Evolutionary conservation across 2,113 vertebrate genomes (phyloP).

Genomic region (Pogonocichla stellata): DNA sequence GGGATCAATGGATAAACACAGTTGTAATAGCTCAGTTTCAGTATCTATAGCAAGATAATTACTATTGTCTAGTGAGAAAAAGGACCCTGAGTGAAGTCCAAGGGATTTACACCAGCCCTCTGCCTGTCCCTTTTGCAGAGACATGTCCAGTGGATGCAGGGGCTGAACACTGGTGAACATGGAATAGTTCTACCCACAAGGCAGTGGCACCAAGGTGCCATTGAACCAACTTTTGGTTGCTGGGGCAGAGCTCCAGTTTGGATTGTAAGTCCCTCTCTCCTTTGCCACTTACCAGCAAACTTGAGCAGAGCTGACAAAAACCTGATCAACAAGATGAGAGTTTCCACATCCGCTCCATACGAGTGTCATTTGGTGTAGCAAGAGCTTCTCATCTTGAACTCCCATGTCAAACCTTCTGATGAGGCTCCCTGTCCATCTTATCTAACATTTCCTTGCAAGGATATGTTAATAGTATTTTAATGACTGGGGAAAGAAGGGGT

Average conservation of each 20-base stretch:
- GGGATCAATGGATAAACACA: background rate
- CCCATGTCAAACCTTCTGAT: background rate
- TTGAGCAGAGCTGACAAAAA: background rate
- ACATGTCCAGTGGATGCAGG: background rate
- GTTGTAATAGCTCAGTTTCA: background rate
- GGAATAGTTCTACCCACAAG: background rate
- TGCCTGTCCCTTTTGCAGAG: background rate
- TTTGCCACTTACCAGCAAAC: background rate
- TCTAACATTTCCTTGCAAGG: background rate
- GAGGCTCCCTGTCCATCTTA: background rate
- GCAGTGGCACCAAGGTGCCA: background rate
- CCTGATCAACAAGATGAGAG: background rate
- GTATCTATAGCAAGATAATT: background rate
- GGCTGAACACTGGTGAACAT: accelerated
- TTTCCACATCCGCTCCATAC: background rate
- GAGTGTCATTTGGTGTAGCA: background rate
- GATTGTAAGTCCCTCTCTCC: background rate
- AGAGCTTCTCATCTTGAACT: background rate
- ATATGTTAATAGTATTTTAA: background rate
- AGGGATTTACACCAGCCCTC: background rate
- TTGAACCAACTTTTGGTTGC: background rate
- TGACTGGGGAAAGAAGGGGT: background rate
- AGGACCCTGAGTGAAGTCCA: background rate
- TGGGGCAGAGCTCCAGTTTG: background rate
- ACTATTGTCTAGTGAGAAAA: background rate